A percentile compares a stretch with the other conserved stretches of the same genome.
Evolutionary conservation across 1,140 invertebrate species (phyloP).

Genomic region (Heliconius hermathena): DNA sequence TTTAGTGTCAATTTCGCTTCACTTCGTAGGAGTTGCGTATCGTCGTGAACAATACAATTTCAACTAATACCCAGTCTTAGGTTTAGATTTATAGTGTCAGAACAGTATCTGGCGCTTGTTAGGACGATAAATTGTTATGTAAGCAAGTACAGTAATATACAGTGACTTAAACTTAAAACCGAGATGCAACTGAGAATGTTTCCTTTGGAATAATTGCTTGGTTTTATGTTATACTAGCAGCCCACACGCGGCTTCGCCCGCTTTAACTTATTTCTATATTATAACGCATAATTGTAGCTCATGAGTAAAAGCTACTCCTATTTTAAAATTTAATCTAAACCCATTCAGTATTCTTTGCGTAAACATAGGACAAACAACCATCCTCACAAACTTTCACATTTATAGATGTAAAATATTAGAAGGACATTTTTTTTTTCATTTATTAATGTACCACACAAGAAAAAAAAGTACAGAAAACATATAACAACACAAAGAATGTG

Average conservation of each 20-base stretch:
- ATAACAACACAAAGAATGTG: no score
- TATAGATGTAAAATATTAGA: no score
- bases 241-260: background rate
- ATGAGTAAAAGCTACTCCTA: background rate
- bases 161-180: slow-evolving; percentile 25
- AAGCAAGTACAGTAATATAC: slow-evolving; percentile 22
- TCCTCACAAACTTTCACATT: no score
- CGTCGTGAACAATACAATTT: slow-evolving; percentile 50
- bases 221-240: background rate
- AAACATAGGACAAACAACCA: no score
- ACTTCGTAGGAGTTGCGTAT: slow-evolving; percentile 20
- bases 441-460: no score
- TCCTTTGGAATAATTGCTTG: slow-evolving; percentile 24
- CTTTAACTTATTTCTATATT: no score
- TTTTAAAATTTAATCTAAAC: no score
- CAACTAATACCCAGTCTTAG: slow-evolving; percentile 65
- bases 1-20: slow-evolving; percentile 1
- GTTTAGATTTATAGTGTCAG: slow-evolving; percentile 65
- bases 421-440: no score
- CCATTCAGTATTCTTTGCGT: no score
- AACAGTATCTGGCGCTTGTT: slow-evolving; percentile 49
- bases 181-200: slow-evolving; percentile 30
- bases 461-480: no score
- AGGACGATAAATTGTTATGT: slow-evolving; percentile 51
- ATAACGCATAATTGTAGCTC: background rate